Evolutionary conservation across 2,888 invertebrate species (phyloP), one percentile per base, ranked within the genome.

Genomic region (Oithona nana): DNA sequence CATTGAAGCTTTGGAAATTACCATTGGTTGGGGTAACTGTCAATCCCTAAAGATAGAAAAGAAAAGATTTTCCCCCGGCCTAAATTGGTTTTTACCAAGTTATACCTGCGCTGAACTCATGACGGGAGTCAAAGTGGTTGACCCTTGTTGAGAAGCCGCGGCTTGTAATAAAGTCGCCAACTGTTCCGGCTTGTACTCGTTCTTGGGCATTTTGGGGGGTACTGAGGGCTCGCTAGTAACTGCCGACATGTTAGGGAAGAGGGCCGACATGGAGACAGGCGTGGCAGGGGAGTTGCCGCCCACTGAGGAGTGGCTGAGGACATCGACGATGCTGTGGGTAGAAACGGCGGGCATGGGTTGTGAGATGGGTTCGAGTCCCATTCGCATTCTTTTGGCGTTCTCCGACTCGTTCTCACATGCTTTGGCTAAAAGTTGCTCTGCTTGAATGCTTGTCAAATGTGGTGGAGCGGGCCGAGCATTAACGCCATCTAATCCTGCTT

Each of bases 361-460:
- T 72, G 87, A 86, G 69, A 90, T 87, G 54, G 94, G 94, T 73
- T 94, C 94, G 69, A 94, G 79, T 58, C 94, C 94, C 71, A 93
- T 81, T 67, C 93, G 81, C 93, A 94, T 94, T 71, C 93, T 81
- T 77, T 94, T 94, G 65, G 93, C 94, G 75, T 94, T 94, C 75
- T 90, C 85, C 75, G 89, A 89, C 77, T 94, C 94, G 74, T 94
- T 94, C 77, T 94, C 94, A 75, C 94, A 94, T 66, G 94, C 94
- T 72, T 87, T 84, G 67, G 93, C 92, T 72, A 94, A 78, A 72
- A 94, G 89, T 75, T 92, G 88, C 74, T 94, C 94, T 61, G 94
- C 94, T 75, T 92, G 90, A 67, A 92, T 90, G 68, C 93, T 93
- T 61, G 94, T 94, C 71, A 94, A 79, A 77, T 94, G 94, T 66